Evolutionary conservation across 2,888 invertebrate genomes (phyloP), one percentile per base, ranked within the genome.

Genomic region (Schizotus pectinicornis): DNA sequence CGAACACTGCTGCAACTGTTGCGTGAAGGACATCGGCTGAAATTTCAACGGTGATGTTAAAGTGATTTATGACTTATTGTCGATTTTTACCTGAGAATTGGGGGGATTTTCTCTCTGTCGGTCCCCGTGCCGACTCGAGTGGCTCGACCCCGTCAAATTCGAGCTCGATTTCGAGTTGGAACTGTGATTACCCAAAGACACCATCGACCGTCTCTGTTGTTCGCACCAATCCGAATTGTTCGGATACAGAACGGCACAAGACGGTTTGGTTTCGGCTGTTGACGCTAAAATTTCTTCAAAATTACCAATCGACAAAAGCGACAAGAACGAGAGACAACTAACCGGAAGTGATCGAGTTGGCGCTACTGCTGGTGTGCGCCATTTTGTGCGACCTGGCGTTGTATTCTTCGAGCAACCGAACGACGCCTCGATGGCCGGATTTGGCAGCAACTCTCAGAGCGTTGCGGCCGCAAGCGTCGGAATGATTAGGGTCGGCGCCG

Each of bases 371-470:
- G 38, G 74, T 81, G 74, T 73, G 76, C 31, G 78, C 53, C 55
- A 74, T 71, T 57, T 78, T 76, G 55, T 77, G 77, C 7, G 75
- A 69, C 50, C 76, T 66, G 7, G 77, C 73, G 56, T 76, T 79
- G 79, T 86, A 87, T 39, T 90, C 88, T 78, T 93, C 93, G 68
- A 91, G 83, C 70, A 90, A 84, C 65, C 89, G 86, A 56, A 91
- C 90, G 62, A 96, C 94, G 67, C 89, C 89, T 57, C 88, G 86
- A 79, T 96, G 95, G 0, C 95, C 95, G 0, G 94, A 94, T 69
- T 95, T 93, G 67, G 94, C 89, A 2, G 96, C 96, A 13, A 97
- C 92, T 70, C 94, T 88, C 8, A 92, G 86, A 0, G 94, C 93
- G 37, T 93, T 94, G 12, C 94, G 85, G 67, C 93, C 94, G 72